A percentile compares a stretch with the other conserved stretches of the same genome.
Conservation (phyloP, 2,888 invertebrate species). For the Apamea sordens region DNA sequence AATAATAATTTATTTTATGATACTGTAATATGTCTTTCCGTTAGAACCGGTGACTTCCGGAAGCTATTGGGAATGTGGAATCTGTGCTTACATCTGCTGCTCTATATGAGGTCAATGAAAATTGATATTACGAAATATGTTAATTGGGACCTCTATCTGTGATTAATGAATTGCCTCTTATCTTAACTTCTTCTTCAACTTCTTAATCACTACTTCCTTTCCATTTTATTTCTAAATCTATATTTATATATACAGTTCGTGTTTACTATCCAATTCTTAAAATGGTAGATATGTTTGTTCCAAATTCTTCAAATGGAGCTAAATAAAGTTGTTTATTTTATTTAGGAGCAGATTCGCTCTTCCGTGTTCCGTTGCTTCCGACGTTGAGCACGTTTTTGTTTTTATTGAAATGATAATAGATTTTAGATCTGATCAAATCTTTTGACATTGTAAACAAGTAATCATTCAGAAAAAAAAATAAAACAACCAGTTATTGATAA, state of each 20-base stretch:
- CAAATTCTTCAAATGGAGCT: slow-evolving; percentile 49
- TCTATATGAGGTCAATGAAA: slow-evolving; percentile 30
- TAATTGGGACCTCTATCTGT: slow-evolving; percentile 26
- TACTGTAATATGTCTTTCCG: slow-evolving; percentile 24
- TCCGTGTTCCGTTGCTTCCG: slow-evolving; percentile 53
- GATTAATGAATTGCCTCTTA: slow-evolving; percentile 26
- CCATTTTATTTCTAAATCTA: slow-evolving; percentile 16
- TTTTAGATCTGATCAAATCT: slow-evolving; percentile 18
- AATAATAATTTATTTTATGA: slow-evolving; percentile 37
- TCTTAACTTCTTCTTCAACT: slow-evolving; percentile 17
- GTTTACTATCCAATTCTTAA: slow-evolving; percentile 40
- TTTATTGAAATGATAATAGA: slow-evolving; percentile 17
- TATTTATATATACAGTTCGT: slow-evolving; percentile 41
- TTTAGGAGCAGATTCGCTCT: slow-evolving; percentile 51
- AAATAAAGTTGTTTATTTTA: slow-evolving; percentile 47
- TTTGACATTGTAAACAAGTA: slow-evolving; percentile 6
- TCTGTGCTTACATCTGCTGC: slow-evolving; percentile 11
- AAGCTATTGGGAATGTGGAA: slow-evolving; percentile 32
- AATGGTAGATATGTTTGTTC: slow-evolving; percentile 44
- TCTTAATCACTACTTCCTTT: slow-evolving; percentile 23
- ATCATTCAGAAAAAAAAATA: background rate
- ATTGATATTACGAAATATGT: slow-evolving; percentile 22
- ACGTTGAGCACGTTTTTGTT: slow-evolving; percentile 52
- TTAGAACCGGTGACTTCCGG: slow-evolving; percentile 43
- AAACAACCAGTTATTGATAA: background rate